A percentile compares a stretch with the other conserved stretches of the same genome.
These are phyloP conservation scores for Rhamnusium bicolor DNA, from an alignment of 2,888 invertebrate genomes.

Conservation along the genomic window DNA sequence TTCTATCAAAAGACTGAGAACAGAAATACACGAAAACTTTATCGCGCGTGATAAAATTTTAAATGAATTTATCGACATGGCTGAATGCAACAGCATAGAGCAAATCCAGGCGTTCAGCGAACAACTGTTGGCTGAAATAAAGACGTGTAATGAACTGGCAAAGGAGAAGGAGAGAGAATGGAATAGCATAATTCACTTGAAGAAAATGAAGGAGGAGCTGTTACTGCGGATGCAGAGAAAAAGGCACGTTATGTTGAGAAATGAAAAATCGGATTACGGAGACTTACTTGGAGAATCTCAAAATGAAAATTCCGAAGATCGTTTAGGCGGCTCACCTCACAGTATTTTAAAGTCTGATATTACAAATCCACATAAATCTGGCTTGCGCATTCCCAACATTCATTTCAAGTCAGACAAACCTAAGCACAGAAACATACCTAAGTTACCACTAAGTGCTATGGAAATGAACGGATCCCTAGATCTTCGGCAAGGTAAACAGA, in stretches of 20 bases:
- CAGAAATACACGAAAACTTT: conserved; percentile 66
- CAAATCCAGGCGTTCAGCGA: conserved; percentile 78
- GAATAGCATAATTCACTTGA: conserved; percentile 87
- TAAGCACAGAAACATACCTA: conserved; percentile 66
- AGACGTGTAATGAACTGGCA: conserved; percentile 82
- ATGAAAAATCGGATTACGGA: conserved; percentile 56
- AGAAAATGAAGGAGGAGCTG: conserved; percentile 89
- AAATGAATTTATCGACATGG: conserved; percentile 77
- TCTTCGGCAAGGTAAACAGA: conserved; percentile 76
- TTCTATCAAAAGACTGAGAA: conserved; percentile 64
- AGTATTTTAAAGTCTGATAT: conserved; percentile 60
- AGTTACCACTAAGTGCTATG: conserved; percentile 69
- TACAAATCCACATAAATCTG: conserved; percentile 48
- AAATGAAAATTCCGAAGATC: conserved; percentile 49
- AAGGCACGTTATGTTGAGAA: conserved; percentile 75
- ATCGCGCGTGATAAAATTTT: conserved; percentile 75
- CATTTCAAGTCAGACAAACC: conserved; percentile 49
- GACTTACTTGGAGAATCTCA: conserved; percentile 57
- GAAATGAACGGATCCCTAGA: conserved; percentile 76
- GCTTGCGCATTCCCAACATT: conserved; percentile 45
- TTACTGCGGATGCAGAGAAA: conserved; percentile 80
- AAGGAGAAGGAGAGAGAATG: conserved; percentile 89
- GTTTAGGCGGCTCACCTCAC: conserved; percentile 50
- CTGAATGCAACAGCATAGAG: conserved; percentile 76
- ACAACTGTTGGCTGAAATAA: conserved; percentile 78